These are phyloP conservation scores for Xiphorhynchus erythropygius DNA, from an alignment of 2,797 vertebrate genomes.

Conservation along the genomic window DNA sequence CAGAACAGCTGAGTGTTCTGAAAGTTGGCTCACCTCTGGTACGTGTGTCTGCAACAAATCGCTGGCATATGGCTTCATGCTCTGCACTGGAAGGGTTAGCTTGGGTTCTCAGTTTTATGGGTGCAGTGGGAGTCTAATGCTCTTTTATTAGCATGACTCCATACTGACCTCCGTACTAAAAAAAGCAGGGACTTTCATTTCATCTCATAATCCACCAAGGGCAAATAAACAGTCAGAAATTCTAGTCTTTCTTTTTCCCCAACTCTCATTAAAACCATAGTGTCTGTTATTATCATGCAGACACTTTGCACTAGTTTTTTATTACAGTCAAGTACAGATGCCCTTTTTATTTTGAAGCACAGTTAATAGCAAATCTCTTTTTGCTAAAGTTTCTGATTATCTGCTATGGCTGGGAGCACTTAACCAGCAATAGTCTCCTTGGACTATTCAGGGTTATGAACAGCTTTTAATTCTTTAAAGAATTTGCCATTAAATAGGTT, in stretches of 20 bases:
- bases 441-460: slow-evolving; percentile 8
- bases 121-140: neutral
- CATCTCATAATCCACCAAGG: neutral
- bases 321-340: neutral
- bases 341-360: slow-evolving; percentile 10
- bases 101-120: neutral
- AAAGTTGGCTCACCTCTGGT: neutral
- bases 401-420: neutral
- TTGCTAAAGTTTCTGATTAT: slow-evolving; percentile 13
- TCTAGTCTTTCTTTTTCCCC: neutral
- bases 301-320: neutral
- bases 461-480: slow-evolving; percentile 36
- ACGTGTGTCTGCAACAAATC: fast-evolving
- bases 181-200: neutral
- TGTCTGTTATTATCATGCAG: neutral
- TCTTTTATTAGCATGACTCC: neutral
- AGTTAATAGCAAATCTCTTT: neutral
- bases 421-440: neutral
- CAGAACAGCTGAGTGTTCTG: neutral
- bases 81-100: neutral
- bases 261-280: neutral
- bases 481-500: neutral
- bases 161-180: neutral
- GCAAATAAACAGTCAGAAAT: slow-evolving; percentile 30
- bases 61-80: neutral